Conservation (phyloP, 1,140 invertebrate genomes). For the Tribolium castaneum region DNA sequence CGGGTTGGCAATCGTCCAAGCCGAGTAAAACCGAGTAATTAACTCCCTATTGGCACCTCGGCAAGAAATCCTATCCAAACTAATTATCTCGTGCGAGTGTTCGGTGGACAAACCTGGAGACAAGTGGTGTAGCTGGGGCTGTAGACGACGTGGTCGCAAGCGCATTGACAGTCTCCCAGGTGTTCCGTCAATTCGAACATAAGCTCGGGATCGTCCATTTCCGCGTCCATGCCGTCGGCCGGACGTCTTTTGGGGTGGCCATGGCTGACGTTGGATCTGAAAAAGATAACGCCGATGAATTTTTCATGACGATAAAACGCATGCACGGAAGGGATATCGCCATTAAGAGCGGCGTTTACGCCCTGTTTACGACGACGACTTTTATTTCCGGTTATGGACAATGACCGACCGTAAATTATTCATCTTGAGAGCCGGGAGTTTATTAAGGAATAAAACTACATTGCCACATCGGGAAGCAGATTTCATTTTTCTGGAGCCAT, state of each 20-base stretch:
- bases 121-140: conserved; percentile 59
- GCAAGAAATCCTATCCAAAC: background rate
- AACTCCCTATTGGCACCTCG: background rate
- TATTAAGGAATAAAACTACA: background rate
- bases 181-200: conserved; percentile 56
- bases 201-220: conserved; percentile 61
- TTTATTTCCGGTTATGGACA: conserved; percentile 29
- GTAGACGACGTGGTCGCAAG: conserved; percentile 62
- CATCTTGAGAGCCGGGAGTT: background rate
- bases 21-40: background rate
- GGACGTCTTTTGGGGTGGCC: conserved; percentile 52
- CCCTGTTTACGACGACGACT: conserved; percentile 9
- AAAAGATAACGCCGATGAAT: conserved; percentile 36
- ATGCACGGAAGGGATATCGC: background rate
- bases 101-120: conserved; percentile 61
- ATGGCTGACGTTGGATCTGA: conserved; percentile 42
- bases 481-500: too few relatives aligned
- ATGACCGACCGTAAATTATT: background rate
- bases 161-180: conserved; percentile 59
- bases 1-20: conserved; percentile 2
- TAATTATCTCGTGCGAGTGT: background rate
- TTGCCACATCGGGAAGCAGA: too few relatives aligned
- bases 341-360: conserved; percentile 2
- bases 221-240: conserved; percentile 61
- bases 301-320: conserved; percentile 19